Conservation (phyloP, 2,888 invertebrate species). For the Zelleria hepariella region DNA sequence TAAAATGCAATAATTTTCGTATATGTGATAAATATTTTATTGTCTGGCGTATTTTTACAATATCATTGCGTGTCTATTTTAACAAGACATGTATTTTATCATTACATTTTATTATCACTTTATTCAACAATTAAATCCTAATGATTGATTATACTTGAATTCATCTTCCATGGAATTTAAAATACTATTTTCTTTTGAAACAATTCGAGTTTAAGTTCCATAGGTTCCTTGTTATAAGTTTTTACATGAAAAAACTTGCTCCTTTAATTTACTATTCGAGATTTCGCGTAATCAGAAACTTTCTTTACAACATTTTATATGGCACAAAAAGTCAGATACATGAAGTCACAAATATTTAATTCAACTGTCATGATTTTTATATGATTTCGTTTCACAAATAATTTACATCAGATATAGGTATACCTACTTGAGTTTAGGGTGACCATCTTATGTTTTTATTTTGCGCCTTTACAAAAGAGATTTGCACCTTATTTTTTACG, state of each 20-base stretch:
- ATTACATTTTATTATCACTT: conserved; percentile 38
- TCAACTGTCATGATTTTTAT: conserved; percentile 8
- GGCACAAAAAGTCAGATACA: conserved; percentile 66
- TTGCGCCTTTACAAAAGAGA: not conserved
- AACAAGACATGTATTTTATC: conserved; percentile 29
- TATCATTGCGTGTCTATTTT: conserved; percentile 63
- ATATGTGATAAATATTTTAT: conserved; percentile 74
- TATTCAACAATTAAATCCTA: conserved; percentile 13
- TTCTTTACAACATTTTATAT: conserved; percentile 43
- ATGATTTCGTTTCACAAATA: not conserved
- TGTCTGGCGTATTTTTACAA: conserved; percentile 72
- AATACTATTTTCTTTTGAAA: not conserved
- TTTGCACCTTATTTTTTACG: not conserved
- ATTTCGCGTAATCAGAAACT: not conserved
- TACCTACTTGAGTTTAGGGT: too few species aligned
- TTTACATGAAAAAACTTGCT: not conserved
- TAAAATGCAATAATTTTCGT: conserved; percentile 17
- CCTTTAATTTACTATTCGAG: not conserved
- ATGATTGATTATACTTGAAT: not conserved
- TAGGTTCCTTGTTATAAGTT: not conserved
- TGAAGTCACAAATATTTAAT: conserved; percentile 3
- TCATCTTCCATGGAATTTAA: not conserved
- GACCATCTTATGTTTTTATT: not conserved
- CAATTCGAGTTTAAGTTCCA: not conserved
- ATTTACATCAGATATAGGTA: too few species aligned